phyloP scores from a whole-genome alignment of 1,140 invertebrate genomes.

The Homarus americanus region DNA sequence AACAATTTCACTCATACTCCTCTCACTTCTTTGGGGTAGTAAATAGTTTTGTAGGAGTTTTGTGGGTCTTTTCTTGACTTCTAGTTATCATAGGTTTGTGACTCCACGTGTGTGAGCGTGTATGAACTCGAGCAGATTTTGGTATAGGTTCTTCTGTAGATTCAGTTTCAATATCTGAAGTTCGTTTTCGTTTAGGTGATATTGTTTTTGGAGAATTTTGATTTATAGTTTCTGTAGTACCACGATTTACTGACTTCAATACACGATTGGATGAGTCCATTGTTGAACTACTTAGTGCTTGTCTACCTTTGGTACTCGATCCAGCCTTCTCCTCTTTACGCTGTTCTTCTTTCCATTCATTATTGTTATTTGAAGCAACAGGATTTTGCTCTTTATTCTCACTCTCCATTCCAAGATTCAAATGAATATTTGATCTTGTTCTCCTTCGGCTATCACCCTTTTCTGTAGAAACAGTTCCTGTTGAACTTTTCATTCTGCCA shows the following conservation, averaged over 20 bases:
- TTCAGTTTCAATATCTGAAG: constrained; percentile 44
- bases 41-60: constrained; percentile 78
- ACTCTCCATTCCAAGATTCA: constrained; percentile 48
- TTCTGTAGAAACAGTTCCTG: constrained; percentile 38
- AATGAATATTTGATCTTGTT: constrained; percentile 54
- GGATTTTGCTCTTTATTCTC: constrained; percentile 65
- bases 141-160: constrained; percentile 22
- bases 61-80: constrained; percentile 75
- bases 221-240: constrained; percentile 34
- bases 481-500: constrained; percentile 14
- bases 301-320: constrained; percentile 42
- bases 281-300: constrained; percentile 16
- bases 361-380: constrained; percentile 65
- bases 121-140: constrained; percentile 68
- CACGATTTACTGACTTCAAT: constrained; percentile 56
- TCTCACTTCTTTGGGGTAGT: constrained; percentile 35
- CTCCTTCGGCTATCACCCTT: constrained; percentile 52
- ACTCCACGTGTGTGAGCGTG: constrained; percentile 70
- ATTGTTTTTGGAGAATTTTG: constrained; percentile 6
- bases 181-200: constrained; percentile 48
- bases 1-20: background rate
- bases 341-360: constrained; percentile 63
- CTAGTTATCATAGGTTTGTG: constrained; percentile 73
- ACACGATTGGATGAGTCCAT: constrained; percentile 51
- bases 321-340: constrained; percentile 50